Percentiles rank a stretch among this genome's conserved stretches.
These are phyloP conservation scores for Vireo altiloquus DNA, from an alignment of 2,113 vertebrate species.

Conservation along the genomic window DNA sequence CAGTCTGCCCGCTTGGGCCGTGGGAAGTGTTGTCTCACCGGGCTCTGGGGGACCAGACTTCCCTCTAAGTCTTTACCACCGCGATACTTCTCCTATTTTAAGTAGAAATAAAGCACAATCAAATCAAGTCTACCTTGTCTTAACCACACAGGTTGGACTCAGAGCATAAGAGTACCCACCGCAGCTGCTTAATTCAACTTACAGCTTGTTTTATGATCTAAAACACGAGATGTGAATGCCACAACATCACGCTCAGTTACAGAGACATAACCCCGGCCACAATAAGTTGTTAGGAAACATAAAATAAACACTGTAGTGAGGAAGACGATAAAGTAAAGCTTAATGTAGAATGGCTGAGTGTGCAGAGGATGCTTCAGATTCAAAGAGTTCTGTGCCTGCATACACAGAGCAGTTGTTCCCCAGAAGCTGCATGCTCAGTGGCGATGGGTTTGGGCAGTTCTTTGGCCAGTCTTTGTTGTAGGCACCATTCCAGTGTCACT, in stretches of 20 bases:
- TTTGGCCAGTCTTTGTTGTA: background rate
- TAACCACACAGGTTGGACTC: background rate
- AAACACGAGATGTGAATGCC: background rate
- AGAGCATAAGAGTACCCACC: fast-evolving
- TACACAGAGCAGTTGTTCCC: fast-evolving
- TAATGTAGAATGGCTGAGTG: background rate
- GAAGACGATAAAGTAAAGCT: background rate
- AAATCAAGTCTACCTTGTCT: background rate
- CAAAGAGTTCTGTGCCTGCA: fast-evolving
- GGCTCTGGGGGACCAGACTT: background rate
- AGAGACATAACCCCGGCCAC: background rate
- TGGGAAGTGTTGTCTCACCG: background rate
- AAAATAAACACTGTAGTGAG: background rate
- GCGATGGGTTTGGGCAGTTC: background rate
- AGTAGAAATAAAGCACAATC: background rate
- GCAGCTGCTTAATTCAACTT: background rate
- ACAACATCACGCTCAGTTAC: background rate
- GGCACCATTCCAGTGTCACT: fast-evolving
- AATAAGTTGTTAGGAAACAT: background rate
- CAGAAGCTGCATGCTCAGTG: background rate
- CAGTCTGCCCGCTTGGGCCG: background rate
- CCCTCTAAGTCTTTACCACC: fast-evolving
- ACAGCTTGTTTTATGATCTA: background rate
- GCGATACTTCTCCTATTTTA: fast-evolving
- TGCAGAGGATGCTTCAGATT: background rate